phyloP scores from a whole-genome alignment of 2,113 vertebrate species.

The Salvelinus namaycush region DNA sequence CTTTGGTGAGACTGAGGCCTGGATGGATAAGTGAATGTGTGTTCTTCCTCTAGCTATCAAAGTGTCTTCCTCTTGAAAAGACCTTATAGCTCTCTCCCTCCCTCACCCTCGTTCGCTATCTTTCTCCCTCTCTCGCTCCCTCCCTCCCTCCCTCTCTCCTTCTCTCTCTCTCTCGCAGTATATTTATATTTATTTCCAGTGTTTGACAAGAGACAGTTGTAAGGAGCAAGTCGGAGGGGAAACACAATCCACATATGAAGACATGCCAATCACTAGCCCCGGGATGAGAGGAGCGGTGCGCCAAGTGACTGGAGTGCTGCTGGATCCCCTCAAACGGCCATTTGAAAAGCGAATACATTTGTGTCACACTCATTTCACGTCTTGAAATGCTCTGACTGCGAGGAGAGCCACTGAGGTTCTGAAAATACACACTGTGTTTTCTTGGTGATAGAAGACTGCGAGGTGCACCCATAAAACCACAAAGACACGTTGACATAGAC shows the following conservation, averaged over 20 bases:
- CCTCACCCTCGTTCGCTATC: neutral
- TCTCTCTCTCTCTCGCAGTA: constrained; percentile 24
- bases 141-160: constrained; percentile 18
- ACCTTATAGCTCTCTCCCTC: neutral
- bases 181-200: constrained; percentile 50
- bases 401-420: neutral
- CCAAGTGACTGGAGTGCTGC: too few relatives aligned
- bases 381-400: constrained; percentile 32
- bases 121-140: constrained; percentile 4
- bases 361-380: constrained; percentile 69
- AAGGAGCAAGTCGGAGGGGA: constrained; percentile 50
- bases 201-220: constrained; percentile 65
- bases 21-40: neutral
- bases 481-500: neutral
- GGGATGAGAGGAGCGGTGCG: constrained; percentile 28
- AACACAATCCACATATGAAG: constrained; percentile 73
- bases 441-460: neutral
- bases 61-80: neutral
- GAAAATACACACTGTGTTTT: neutral
- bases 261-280: constrained; percentile 69
- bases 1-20: neutral
- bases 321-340: too few relatives aligned
- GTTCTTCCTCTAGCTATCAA: neutral
- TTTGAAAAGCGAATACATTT: constrained; percentile 67
- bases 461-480: constrained; percentile 15